Evolutionary conservation across 2,888 invertebrate genomes (phyloP).

Genomic region (Pterostichus niger): DNA sequence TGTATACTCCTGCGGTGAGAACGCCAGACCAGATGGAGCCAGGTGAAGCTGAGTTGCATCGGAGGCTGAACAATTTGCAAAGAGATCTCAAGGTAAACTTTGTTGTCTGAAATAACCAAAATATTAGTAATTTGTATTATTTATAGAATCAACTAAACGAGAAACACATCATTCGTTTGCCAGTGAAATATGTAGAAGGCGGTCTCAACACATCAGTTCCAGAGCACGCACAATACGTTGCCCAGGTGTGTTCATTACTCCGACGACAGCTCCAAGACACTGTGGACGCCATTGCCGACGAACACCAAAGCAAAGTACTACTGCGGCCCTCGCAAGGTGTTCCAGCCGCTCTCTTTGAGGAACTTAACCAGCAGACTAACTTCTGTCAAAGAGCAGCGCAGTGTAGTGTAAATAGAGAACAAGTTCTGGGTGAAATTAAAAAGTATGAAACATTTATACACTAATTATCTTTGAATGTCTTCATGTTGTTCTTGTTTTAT

Average conservation of each 20-base stretch:
- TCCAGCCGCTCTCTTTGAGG: constrained; percentile 82
- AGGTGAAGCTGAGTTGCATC: constrained; percentile 83
- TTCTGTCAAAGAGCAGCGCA: constrained; percentile 86
- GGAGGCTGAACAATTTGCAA: constrained; percentile 85
- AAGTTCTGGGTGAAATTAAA: constrained; percentile 84
- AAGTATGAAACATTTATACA: constrained; percentile 78
- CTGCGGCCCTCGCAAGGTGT: constrained; percentile 83
- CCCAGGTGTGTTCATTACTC: constrained; percentile 83
- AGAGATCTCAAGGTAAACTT: constrained; percentile 85
- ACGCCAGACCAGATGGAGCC: constrained; percentile 80
- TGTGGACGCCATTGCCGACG: constrained; percentile 85
- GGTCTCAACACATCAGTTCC: constrained; percentile 78
- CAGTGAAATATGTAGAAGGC: constrained; percentile 79
- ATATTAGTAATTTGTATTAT: neutral
- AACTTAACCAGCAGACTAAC: constrained; percentile 85
- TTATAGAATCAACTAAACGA: constrained; percentile 84
- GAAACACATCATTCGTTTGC: constrained; percentile 84
- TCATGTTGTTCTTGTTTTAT: constrained; percentile 23
- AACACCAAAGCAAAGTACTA: constrained; percentile 81
- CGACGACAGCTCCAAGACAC: constrained; percentile 84
- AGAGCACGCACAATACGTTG: constrained; percentile 83
- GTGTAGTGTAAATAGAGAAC: constrained; percentile 85
- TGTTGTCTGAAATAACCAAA: no score
- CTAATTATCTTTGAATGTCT: neutral
- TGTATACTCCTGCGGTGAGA: constrained; percentile 79